Percentiles rank a stretch among this genome's conserved stretches.
phyloP scores from a whole-genome alignment of 2,113 vertebrate genomes.

The Eclectus roratus region DNA sequence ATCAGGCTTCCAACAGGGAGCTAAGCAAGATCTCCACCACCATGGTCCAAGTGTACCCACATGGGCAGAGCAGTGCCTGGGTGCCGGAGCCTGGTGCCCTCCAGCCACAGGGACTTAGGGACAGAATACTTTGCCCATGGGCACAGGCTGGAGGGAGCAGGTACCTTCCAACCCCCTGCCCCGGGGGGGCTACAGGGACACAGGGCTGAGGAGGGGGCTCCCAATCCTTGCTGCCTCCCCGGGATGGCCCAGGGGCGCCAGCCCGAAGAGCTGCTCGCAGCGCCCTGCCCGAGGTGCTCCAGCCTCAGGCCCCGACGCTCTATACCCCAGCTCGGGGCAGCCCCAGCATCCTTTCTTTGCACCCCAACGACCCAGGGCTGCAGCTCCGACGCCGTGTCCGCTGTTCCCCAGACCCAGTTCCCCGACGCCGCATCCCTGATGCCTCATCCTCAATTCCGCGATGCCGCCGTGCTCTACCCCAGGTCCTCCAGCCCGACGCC shows the following conservation, averaged over 20 bases:
- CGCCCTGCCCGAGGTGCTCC: rapidly evolving
- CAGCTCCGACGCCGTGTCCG: not conserved
- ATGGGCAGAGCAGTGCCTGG: rapidly evolving
- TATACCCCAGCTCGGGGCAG: rapidly evolving
- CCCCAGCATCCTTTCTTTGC: not conserved
- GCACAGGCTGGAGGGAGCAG: rapidly evolving
- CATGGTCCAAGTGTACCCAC: rapidly evolving
- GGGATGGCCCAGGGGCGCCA: rapidly evolving
- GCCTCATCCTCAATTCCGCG: not conserved
- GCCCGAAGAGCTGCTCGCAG: not conserved
- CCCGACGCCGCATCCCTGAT: rapidly evolving
- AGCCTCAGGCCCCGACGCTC: rapidly evolving
- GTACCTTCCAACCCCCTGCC: not conserved
- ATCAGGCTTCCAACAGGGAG: rapidly evolving
- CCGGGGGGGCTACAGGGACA: rapidly evolving
- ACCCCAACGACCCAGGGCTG: not conserved
- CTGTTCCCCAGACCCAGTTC: not conserved
- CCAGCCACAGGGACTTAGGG: not conserved
- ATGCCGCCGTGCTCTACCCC: no score
- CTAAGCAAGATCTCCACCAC: not conserved
- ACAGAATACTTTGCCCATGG: rapidly evolving
- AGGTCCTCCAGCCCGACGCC: not conserved
- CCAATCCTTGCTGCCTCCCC: no score
- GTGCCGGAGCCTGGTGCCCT: not conserved
- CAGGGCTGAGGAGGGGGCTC: not conserved